Evolutionary conservation across 2,888 invertebrate genomes (phyloP).

Genomic region (Halictus ligatus): DNA sequence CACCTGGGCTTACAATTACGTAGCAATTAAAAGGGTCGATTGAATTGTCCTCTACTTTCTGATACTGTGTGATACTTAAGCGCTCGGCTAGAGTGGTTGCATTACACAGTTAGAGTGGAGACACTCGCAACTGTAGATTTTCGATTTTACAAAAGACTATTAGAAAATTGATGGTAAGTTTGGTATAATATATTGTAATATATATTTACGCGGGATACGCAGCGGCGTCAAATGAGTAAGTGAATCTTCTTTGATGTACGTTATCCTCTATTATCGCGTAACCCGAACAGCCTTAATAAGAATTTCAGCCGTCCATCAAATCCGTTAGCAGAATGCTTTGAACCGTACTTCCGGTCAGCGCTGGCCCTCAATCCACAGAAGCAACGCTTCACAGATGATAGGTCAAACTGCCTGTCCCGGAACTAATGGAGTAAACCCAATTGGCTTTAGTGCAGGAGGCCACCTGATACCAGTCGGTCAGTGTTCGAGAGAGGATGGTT

Average conservation of each 20-base stretch:
- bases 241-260: neutral
- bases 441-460: conserved; percentile 4
- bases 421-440: conserved; percentile 17
- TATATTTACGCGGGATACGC: neutral
- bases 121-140: too few relatives aligned
- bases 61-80: too few relatives aligned
- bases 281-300: neutral
- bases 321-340: conserved; percentile 12
- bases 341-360: neutral
- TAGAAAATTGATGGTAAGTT: too few relatives aligned
- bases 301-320: neutral
- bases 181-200: too few relatives aligned
- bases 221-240: neutral
- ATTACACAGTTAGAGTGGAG: too few relatives aligned
- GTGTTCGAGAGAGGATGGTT: neutral
- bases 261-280: neutral
- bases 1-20: neutral
- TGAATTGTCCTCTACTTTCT: too few relatives aligned
- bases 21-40: neutral
- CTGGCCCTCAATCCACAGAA: neutral
- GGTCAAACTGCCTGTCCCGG: conserved; percentile 12
- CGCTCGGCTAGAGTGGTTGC: too few relatives aligned
- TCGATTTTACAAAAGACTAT: too few relatives aligned
- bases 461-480: neutral
- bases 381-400: conserved; percentile 19